Base-by-base conservation (phyloP, 2,888 invertebrate genomes). In the Tetanocera ferruginea region DNA sequence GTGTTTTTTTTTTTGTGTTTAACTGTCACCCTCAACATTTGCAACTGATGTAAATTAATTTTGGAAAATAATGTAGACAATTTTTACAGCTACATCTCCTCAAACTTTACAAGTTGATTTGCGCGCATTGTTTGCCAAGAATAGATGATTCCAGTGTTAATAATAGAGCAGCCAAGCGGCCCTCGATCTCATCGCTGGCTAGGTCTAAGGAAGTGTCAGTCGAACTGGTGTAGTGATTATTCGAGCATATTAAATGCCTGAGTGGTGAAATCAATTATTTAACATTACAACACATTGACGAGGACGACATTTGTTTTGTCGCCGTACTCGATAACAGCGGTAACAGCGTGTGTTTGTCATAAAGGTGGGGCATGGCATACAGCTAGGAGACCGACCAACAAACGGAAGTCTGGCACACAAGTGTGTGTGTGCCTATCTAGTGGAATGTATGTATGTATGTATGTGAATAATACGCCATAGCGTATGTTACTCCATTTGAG, bases 191-290 rank as follows among this genome's bases (percentile, higher is more conserved):
- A 25, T 25, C 19, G 19, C n/a, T 57, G 14, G 57, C 31, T 11
- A 31, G 52, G 69, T 14, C 51, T 49, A 25, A 49, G 49, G 19
- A 69, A 69, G 69, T 69, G 49, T 25, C 43, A 69, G 43, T 49
- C 37, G 69, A n/a, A 52, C 70, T 52, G 70, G 51, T 67, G 57
- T 43, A 37, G 31, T 37, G 60, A 43, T 60, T 73, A n/a, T 69
- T 77, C 57, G 75, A 62, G 76, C 80, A 79, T 70, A 79, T 81
- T 81, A 83, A 82, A 81, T 82, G 76, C 78, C 82, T 75, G 64
- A 78, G 77, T 82, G 81, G 82, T 81, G 80, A 83, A 85, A 84
- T 83, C 83, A 84, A 85, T 85, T 85, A 85, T 80, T 81, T 81
- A 79, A 79, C 80, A 83, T 83, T 82, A 82, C 79, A 80, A 17